Base-by-base conservation (phyloP, 2,797 vertebrate species). In the Meriones psammophilus region DNA sequence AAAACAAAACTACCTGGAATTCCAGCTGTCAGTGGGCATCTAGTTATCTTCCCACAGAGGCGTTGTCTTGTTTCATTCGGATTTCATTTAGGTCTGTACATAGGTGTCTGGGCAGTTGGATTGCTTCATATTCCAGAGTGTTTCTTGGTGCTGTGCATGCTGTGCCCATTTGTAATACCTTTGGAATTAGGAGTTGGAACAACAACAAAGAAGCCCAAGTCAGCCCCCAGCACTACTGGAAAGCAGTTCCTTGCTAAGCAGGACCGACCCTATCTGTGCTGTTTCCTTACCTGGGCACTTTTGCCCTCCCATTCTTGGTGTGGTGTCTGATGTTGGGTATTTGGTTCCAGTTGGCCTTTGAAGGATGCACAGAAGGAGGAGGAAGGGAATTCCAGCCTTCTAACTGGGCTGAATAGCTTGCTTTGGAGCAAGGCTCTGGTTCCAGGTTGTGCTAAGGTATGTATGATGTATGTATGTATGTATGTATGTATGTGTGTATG, bases 131-230 rank as follows among this genome's bases (percentile, higher is more conserved):
- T 81, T 54, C 71, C 46, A 62, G 26, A 87, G 33, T 71, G 5
- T 94, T 88, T 92, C 56, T 95, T 83, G 83, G 26, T 54, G 66
- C 12, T 86, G 39, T 79, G n/a, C 66, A 24, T 64, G 22, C 54
- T 50, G 9, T 10, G 14, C 64, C 89, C 33, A 28, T 74, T 88
- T 88, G 76, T 58, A 95, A 91, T 69, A 36, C 50, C 56, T 88
- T 80, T 88, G 78, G 56, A 73, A 50, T 90, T 95, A 85, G 68
- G 54, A 33, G 80, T 28, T 50, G 9, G 71, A 89, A 95, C 30
- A 10, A 76, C 68, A 28, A n/a, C 68, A 95, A 80, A 36, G 54
- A 78, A 84, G 30, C 46, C 39, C 50, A 92, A 46, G 33, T 22
- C 13, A 68, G 62, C 46, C 24, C 28, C 46, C 36, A 33, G 69